Evolutionary conservation across 1,140 invertebrate genomes (phyloP), one percentile per base, ranked within the genome.

Genomic region (Cotesia chilonis): DNA sequence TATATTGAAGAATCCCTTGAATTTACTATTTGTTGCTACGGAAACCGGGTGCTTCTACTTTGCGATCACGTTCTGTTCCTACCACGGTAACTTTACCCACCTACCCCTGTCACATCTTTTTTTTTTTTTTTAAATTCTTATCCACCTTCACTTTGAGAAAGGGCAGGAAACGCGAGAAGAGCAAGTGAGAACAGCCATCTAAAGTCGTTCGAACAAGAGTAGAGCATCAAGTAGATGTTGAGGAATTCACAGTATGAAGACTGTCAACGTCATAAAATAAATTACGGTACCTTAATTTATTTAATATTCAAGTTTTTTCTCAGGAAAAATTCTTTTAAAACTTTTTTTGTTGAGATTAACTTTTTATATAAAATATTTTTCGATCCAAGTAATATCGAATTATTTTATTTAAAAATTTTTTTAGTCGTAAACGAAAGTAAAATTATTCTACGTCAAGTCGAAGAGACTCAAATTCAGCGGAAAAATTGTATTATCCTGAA

Each of bases 31-130:
- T 6, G 74, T 75, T 75, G 67, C 74, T 71, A 75, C 67, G 70
- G 70, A 54, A 60, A 72, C 70, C 12, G 60, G 59, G 74, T 51
- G 66, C 41, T 47, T 72, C 74, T 70, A 71, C 67, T 75, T 75
- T 72, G 66, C 70, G 70, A 75, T 72, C 70, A 75, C 70, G 67
- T 75, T 75, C 70, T 67, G 67, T 75, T 75, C 70, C 51, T 65
- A 47, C 61, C 55, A 61, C 55, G 37, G 47, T 70, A 74, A 72
- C 69, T 72, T 72, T 36, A 72, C 66, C 36, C 28, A 52, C 69
- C 51, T 61, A 28, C 17, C 35, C 17, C 47, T 54, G 12, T 68
- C 72, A 17, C 69, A 41, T 36, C 4, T 63, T 20, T 61, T 20
- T 12, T 51, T 14, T 14, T 51, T 38, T 63, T 60, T 61, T 37